Conservation (phyloP, 2,797 vertebrate species). For the Oreonectes daqikongensis region DNA sequence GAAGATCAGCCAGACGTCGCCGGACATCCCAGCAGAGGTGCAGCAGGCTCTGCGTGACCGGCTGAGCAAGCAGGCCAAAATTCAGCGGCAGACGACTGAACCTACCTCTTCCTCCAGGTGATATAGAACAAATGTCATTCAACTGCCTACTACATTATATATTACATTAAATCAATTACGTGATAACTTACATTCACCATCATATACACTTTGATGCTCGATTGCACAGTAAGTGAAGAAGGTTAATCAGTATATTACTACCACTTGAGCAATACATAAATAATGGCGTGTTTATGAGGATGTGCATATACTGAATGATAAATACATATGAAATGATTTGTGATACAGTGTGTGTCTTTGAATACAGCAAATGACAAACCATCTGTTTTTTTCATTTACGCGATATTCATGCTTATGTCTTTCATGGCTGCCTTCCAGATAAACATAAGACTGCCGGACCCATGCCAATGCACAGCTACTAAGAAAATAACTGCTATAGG, state of each 20-base stretch:
- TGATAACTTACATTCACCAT: background rate
- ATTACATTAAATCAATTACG: background rate
- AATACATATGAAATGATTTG: background rate
- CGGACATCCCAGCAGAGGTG: constrained; percentile 96
- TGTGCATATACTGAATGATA: background rate
- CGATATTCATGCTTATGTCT: constrained; percentile 14
- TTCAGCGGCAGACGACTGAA: constrained; percentile 96
- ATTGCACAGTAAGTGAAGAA: background rate
- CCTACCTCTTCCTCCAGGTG: constrained; percentile 96
- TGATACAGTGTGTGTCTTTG: background rate
- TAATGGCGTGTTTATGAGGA: background rate
- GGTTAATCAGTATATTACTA: constrained; percentile 8
- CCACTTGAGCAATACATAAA: constrained; percentile 17
- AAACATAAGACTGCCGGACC: background rate
- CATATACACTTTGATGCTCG: constrained; percentile 13
- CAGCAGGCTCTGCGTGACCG: constrained; percentile 90
- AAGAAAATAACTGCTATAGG: background rate
- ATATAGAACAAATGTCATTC: background rate
- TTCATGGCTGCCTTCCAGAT: constrained; percentile 22
- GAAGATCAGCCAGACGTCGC: constrained; percentile 99
- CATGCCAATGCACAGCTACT: background rate
- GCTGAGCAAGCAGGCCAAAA: constrained; percentile 87
- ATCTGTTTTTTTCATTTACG: constrained; percentile 19
- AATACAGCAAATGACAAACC: background rate
- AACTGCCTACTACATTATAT: background rate